Evolutionary conservation across 2,888 invertebrate species (phyloP), one percentile per base, ranked within the genome.

Genomic region (Cerastis leucographa): DNA sequence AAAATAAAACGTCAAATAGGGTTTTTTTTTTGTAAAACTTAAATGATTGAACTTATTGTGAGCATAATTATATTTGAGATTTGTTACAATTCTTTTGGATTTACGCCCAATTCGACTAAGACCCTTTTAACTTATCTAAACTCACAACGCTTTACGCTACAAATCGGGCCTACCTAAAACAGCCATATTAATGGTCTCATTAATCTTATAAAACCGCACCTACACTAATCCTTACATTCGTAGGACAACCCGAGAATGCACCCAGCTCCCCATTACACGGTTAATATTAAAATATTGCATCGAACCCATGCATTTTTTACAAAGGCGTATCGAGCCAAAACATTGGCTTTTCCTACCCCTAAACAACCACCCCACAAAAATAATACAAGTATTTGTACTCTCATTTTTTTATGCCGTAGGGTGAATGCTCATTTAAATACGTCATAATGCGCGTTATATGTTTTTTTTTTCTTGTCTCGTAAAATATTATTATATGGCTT

Each of bases 251-350:
- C 80, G 86, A 88, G 90, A 92, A 94, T 94, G 94, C 95, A 95
- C 89, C 91, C 88, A 92, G 92, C 93, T 93, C 94, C 95, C 96
- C 91, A 94, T 93, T 94, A 95, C 92, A 94, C 93, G 93, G 95
- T 95, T 96, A 96, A 96, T 96, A 96, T 96, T 96, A 96, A 96
- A 96, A 96, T 96, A 96, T 96, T 96, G 96, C 95, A 93, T 92
- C 87, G 92, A 90, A 89, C 95, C 94, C 94, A 94, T 94, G 94
- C 95, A 95, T 94, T 96, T 96, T 96, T 96, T 94, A 92, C 91
- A 89, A 87, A 89, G 88, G 85, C 88, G 89, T 89, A 91, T 90
- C 88, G 91, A 92, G 92, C 91, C 95, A 96, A 95, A 96, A 96
- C 96, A 96, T 96, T 95, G 95, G 93, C 94, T 93, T 94, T 92